Conservation (phyloP, 2,797 vertebrate genomes). For the Cottoperca gobio region DNA sequence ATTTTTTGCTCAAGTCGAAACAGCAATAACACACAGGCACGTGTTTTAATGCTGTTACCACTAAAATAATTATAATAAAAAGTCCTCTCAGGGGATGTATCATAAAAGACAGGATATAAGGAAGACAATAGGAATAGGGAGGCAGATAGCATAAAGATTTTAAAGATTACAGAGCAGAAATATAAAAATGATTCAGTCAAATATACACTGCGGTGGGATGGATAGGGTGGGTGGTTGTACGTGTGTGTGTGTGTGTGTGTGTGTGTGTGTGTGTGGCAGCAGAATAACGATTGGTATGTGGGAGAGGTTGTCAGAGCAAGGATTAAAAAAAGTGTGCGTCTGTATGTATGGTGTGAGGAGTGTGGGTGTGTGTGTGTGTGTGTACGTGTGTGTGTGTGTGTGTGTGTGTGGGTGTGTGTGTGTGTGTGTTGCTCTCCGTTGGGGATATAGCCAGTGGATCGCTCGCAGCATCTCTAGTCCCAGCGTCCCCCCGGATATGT, state of each 20-base stretch:
- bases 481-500: constrained; percentile 65
- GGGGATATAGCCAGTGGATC: constrained; percentile 77
- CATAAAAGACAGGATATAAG: constrained; percentile 24
- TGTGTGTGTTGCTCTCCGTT: constrained; percentile 55
- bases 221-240: constrained; percentile 31
- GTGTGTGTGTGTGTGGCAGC: constrained; percentile 34
- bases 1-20: background rate
- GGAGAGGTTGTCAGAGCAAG: constrained; percentile 60
- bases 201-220: constrained; percentile 31
- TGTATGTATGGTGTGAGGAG: constrained; percentile 21
- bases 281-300: constrained; percentile 59
- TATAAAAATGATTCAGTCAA: constrained; percentile 39
- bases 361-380: constrained; percentile 17
- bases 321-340: constrained; percentile 31
- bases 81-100: constrained; percentile 10
- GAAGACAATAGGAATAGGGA: constrained; percentile 14
- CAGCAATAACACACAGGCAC: background rate
- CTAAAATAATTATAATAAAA: constrained; percentile 41
- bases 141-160: constrained; percentile 14
- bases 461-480: constrained; percentile 79
- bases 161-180: constrained; percentile 49
- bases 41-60: background rate
- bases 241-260: constrained; percentile 1
- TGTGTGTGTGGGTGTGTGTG: too few relatives aligned
- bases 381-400: too few relatives aligned